A percentile compares a stretch with the other conserved stretches of the same genome.
Evolutionary conservation across 1,140 invertebrate species (phyloP).

Genomic region (Caerostris darwini): DNA sequence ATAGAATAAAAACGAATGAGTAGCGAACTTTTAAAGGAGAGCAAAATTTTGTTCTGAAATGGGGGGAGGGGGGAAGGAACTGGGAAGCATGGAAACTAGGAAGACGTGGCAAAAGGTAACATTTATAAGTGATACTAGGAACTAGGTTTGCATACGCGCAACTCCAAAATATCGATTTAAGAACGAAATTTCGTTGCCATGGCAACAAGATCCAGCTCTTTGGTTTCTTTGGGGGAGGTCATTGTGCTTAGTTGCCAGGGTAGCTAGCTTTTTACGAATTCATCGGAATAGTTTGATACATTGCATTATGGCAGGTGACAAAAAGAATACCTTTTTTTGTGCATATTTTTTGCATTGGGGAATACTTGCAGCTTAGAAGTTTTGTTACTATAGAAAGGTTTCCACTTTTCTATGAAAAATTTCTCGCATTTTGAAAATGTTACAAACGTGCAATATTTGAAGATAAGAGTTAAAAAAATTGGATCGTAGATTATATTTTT

Average conservation of each 20-base stretch:
- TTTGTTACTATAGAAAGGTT: too few species aligned
- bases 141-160: neutral
- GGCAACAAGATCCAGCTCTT: slow-evolving; percentile 45
- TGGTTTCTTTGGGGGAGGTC: slow-evolving; percentile 59
- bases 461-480: too few species aligned
- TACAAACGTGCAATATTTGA: too few species aligned
- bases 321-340: neutral
- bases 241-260: slow-evolving; percentile 42
- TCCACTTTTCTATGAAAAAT: too few species aligned
- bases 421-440: too few species aligned
- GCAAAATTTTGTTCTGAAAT: neutral
- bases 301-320: slow-evolving; percentile 1
- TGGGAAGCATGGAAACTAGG: too few species aligned
- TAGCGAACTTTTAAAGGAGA: neutral
- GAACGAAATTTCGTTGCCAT: slow-evolving; percentile 65
- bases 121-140: slow-evolving; percentile 25
- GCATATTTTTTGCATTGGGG: neutral
- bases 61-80: too few species aligned
- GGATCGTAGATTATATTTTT: too few species aligned
- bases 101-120: slow-evolving; percentile 23
- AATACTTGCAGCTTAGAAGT: too few species aligned
- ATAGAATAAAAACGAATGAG: neutral
- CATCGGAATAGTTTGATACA: slow-evolving; percentile 5
- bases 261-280: slow-evolving; percentile 46
- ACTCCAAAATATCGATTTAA: slow-evolving; percentile 64